phyloP scores from a whole-genome alignment of 2,888 invertebrate species.

The Crocallis elinguaria region DNA sequence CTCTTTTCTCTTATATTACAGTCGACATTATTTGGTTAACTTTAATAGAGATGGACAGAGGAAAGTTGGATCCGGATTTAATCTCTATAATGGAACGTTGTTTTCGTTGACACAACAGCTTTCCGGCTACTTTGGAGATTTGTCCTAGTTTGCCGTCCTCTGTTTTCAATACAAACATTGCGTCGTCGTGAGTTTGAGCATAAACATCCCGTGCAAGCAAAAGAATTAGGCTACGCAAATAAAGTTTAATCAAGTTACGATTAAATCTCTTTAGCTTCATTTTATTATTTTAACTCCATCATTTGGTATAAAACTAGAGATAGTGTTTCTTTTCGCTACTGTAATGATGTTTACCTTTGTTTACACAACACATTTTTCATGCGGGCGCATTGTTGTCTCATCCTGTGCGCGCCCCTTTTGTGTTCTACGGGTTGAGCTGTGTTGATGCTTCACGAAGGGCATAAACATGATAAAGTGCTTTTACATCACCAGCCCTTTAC shows the following conservation, averaged over 20 bases:
- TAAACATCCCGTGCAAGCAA: slow-evolving; percentile 71
- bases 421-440: slow-evolving; percentile 44
- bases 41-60: slow-evolving; percentile 23
- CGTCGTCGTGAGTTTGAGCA: slow-evolving; percentile 52
- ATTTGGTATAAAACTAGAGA: slow-evolving; percentile 42
- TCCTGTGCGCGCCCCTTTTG: slow-evolving; percentile 55
- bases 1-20: slow-evolving; percentile 26
- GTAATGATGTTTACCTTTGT: slow-evolving; percentile 53
- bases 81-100: slow-evolving; percentile 56
- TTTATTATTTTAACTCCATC: slow-evolving; percentile 32
- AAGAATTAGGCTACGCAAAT: slow-evolving; percentile 69
- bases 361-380: slow-evolving; percentile 58
- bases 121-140: slow-evolving; percentile 47
- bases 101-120: slow-evolving; percentile 52
- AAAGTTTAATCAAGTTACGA: slow-evolving; percentile 58
- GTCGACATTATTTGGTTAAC: slow-evolving; percentile 26
- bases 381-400: slow-evolving; percentile 69
- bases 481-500: slow-evolving; percentile 45
- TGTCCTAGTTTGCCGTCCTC: slow-evolving; percentile 59
- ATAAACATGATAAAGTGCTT: slow-evolving; percentile 58
- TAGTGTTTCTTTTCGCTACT: slow-evolving; percentile 40
- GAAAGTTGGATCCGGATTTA: slow-evolving; percentile 37
- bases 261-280: slow-evolving; percentile 48
- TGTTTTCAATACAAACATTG: slow-evolving; percentile 73
- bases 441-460: slow-evolving; percentile 49